A percentile compares a stretch with the other conserved stretches of the same genome.
Conservation (phyloP, 2,888 invertebrate genomes). For the Macaria liturata region DNA sequence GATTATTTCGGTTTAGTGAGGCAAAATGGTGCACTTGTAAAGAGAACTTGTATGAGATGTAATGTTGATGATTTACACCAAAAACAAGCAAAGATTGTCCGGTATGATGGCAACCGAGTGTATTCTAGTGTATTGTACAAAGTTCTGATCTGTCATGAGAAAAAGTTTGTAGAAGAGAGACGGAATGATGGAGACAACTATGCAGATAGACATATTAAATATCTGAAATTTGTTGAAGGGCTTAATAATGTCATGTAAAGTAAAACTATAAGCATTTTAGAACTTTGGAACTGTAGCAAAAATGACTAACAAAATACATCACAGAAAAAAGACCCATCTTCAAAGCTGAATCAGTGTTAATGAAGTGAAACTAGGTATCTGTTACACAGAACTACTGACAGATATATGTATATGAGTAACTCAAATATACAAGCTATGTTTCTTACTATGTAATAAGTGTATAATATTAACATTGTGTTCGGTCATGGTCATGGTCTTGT, state of each 20-base stretch:
- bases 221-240: slow-evolving; percentile 78
- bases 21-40: slow-evolving; percentile 57
- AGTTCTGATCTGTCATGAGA: slow-evolving; percentile 71
- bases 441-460: no score
- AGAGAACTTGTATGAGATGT: slow-evolving; percentile 60
- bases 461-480: no score
- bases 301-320: no score
- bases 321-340: no score
- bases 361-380: no score
- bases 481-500: no score
- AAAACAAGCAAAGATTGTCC: slow-evolving; percentile 66
- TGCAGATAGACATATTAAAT: slow-evolving; percentile 79
- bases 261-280: no score
- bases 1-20: slow-evolving; percentile 69
- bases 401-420: no score
- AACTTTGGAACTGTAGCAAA: no score
- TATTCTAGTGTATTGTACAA: slow-evolving; percentile 75
- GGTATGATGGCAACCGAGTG: slow-evolving; percentile 68
- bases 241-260: slow-evolving; percentile 59
- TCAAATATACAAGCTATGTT: no score
- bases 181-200: slow-evolving; percentile 65
- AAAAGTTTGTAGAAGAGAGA: slow-evolving; percentile 68
- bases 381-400: no score
- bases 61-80: slow-evolving; percentile 54
- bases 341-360: no score